Percentiles rank a stretch among this genome's conserved stretches.
phyloP scores from a whole-genome alignment of 2,113 vertebrate genomes.

The Poeciliopsis turrubarensis region DNA sequence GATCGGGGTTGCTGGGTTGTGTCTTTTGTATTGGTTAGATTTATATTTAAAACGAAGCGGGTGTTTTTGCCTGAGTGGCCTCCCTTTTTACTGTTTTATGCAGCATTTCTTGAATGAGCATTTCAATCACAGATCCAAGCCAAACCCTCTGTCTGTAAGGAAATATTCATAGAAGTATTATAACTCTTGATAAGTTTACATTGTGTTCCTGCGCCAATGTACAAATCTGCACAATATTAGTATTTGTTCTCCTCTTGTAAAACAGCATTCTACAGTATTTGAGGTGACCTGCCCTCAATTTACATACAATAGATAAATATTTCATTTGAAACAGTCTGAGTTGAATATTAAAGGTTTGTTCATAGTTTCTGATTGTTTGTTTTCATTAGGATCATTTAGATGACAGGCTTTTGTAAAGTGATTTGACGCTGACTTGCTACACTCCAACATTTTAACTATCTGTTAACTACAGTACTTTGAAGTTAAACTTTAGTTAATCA shows the following conservation, averaged over 20 bases:
- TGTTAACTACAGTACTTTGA: not conserved
- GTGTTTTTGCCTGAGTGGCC: constrained; percentile 5
- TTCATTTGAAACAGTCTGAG: not conserved
- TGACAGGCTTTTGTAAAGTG: too few species aligned
- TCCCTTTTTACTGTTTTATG: constrained; percentile 11
- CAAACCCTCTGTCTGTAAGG: not conserved
- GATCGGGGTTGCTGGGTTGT: not conserved
- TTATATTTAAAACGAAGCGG: not conserved
- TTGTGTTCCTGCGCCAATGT: not conserved
- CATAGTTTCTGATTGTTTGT: too few species aligned
- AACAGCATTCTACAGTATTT: not conserved
- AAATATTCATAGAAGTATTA: not conserved
- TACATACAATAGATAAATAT: not conserved
- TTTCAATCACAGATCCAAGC: constrained; percentile 6
- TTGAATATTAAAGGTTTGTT: not conserved
- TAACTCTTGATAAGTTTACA: not conserved
- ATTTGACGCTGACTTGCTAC: too few species aligned
- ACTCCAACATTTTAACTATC: too few species aligned
- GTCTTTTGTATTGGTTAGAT: constrained; percentile 6
- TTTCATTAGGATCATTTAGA: too few species aligned
- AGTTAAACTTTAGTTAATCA: not conserved
- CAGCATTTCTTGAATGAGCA: not conserved
- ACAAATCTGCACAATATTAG: not conserved
- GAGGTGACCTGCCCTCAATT: not conserved
- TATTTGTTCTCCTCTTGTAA: not conserved